These are phyloP conservation scores for Theristicus caerulescens DNA, from an alignment of 2,113 vertebrate genomes.

Conservation along the genomic window DNA sequence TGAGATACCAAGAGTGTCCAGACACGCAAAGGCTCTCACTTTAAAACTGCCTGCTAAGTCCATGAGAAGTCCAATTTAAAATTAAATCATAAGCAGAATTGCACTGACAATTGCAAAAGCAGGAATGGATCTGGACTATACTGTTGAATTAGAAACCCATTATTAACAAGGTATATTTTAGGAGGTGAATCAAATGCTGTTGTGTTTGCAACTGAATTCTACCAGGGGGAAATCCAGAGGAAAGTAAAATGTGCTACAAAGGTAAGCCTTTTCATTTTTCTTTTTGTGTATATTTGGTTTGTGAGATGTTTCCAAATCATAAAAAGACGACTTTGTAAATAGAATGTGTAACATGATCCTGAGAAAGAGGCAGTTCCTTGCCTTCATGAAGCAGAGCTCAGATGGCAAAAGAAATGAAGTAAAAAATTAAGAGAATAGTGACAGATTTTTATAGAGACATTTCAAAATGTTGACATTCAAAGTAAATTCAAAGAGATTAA, in stretches of 20 bases:
- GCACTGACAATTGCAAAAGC: neutral
- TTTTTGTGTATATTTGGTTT: neutral
- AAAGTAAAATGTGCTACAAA: neutral
- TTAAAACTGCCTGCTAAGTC: neutral
- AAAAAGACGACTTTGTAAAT: neutral
- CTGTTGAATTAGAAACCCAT: neutral
- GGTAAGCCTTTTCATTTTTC: neutral
- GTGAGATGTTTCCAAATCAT: neutral
- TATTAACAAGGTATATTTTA: neutral
- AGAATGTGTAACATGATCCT: neutral
- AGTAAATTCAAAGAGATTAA: conserved; percentile 46
- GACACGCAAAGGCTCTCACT: neutral
- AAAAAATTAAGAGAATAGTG: conserved; percentile 11
- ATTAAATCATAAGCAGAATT: neutral
- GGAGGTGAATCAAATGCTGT: neutral
- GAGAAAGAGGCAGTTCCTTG: neutral
- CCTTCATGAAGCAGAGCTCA: neutral
- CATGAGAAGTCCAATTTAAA: neutral
- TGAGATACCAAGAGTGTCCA: neutral
- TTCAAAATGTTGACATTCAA: conserved; percentile 50
- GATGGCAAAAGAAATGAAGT: neutral
- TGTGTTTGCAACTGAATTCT: neutral
- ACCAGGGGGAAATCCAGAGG: neutral
- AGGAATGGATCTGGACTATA: neutral
- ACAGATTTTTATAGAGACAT: conserved; percentile 15